Conservation (phyloP, 2,797 vertebrate genomes). For the Austrolebias charrua region DNA sequence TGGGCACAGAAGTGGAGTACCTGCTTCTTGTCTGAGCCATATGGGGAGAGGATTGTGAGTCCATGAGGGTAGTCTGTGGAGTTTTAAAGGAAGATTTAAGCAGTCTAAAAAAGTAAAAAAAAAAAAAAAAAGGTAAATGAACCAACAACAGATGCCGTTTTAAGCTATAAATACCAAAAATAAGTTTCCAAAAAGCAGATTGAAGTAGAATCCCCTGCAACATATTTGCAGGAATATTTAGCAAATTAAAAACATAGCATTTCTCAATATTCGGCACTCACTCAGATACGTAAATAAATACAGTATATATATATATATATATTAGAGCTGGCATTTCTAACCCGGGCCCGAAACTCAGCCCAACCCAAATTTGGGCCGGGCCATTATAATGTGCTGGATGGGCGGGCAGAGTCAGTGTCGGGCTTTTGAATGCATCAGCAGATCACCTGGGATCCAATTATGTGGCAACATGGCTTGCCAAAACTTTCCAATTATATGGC, state of each 20-base stretch:
- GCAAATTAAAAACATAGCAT: too few relatives aligned
- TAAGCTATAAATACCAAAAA: not conserved
- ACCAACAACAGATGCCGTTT: not conserved
- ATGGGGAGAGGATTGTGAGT: slow-evolving; percentile 93
- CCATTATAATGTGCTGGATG: too few relatives aligned
- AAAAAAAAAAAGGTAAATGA: not conserved
- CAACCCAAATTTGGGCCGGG: too few relatives aligned
- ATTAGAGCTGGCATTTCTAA: too few relatives aligned
- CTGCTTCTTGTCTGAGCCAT: slow-evolving; percentile 96
- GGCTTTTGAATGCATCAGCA: too few relatives aligned
- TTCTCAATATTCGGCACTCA: not conserved
- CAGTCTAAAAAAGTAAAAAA: not conserved
- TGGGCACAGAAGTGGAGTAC: slow-evolving; percentile 95
- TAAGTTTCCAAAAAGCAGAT: slow-evolving; percentile 1
- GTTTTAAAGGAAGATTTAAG: slow-evolving; percentile 1
- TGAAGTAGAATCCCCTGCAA: not conserved
- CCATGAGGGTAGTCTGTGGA: slow-evolving; percentile 92
- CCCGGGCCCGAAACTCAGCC: too few relatives aligned
- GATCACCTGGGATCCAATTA: too few relatives aligned
- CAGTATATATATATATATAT: too few relatives aligned
- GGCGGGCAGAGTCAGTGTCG: too few relatives aligned
- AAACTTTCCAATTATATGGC: too few relatives aligned
- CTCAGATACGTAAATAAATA: not conserved
- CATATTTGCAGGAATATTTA: not conserved
- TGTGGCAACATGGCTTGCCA: too few relatives aligned